Base-by-base conservation (phyloP, 2,888 invertebrate genomes). In the Athetis lepigone region DNA sequence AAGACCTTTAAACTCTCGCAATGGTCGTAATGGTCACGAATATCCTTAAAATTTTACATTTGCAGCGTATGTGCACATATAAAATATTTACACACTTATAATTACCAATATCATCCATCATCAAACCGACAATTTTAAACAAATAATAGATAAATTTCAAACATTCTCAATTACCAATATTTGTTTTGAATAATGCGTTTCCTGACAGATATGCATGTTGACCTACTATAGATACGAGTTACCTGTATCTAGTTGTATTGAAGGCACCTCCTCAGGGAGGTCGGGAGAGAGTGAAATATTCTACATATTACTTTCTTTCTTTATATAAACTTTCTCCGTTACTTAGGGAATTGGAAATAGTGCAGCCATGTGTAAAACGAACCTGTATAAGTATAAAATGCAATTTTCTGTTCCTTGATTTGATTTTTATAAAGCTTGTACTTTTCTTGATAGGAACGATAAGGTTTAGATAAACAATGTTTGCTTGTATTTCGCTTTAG, bases 151-250 rank as follows among this genome's bases (percentile, higher is more conserved):
- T 77, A 73, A n/a, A n/a, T n/a, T n/a, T n/a, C n/a, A n/a, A 51
- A 50, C 11, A 47, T 39, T 1, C 25, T 16, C 58, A 52, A 46
- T 57, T 42, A 60, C 58, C 29, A 69, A 80, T 80, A 68, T 79
- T 59, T 81, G 45, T 45, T 62, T 59, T 65, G 55, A 74, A 68
- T 77, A 71, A 72, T 51, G 70, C 67, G 72, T 70, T 81, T 80
- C 80, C 80, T 64, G 75, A 6, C 40, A 37, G 27, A 67, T 60
- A 71, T 47, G 69, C n/a, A 29, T 55, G 45, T 75, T 57, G 62
- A 39, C 47, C 23, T 16, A 40, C 46, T 25, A 61, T 56, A 23
- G 55, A 74, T 74, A 70, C 2, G 47, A 16, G 43, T 54, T 74
- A 68, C 61, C 75, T 60, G 60, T 13, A 1, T 27, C n/a, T 27